phyloP scores from a whole-genome alignment of 2,888 invertebrate species.

The Anthophora plumipes region DNA sequence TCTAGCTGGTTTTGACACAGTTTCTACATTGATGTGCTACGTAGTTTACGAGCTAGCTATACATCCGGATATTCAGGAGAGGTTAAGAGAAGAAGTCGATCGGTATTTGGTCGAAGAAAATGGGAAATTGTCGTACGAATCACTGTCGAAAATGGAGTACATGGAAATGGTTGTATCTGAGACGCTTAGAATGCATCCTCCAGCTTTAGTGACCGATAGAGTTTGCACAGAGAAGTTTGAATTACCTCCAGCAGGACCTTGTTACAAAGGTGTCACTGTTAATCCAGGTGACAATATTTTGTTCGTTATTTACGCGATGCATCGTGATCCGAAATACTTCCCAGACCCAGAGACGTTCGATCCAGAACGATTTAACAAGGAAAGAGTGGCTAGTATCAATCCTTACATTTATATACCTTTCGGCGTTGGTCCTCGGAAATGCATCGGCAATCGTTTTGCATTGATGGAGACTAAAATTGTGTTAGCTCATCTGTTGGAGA shows the following conservation, averaged over 20 bases:
- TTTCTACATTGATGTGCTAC: constrained; percentile 74
- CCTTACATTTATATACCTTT: constrained; percentile 75
- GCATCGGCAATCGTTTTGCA: constrained; percentile 77
- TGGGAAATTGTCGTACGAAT: constrained; percentile 71
- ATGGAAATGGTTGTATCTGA: constrained; percentile 83
- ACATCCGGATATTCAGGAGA: constrained; percentile 84
- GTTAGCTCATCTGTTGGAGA: constrained; percentile 63
- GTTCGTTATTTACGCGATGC: constrained; percentile 69
- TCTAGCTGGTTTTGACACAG: constrained; percentile 79
- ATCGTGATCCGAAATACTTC: constrained; percentile 74
- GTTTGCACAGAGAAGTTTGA: constrained; percentile 85
- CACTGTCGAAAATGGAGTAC: constrained; percentile 72
- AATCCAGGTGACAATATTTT: constrained; percentile 47
- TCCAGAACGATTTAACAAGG: constrained; percentile 73
- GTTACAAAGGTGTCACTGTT: constrained; percentile 41
- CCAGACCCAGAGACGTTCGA: constrained; percentile 74
- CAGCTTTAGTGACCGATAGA: constrained; percentile 85
- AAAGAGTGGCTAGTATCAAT: constrained; percentile 65
- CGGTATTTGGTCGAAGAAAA: constrained; percentile 46
- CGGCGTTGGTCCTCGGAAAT: constrained; percentile 75
- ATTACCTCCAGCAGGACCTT: constrained; percentile 76
- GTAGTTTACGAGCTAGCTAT: constrained; percentile 73
- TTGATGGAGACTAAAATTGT: constrained; percentile 75
- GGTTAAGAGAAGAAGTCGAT: constrained; percentile 81
- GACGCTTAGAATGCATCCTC: constrained; percentile 85